Evolutionary conservation across 2,113 vertebrate species (phyloP).

Genomic region (Tragulus kanchil): DNA sequence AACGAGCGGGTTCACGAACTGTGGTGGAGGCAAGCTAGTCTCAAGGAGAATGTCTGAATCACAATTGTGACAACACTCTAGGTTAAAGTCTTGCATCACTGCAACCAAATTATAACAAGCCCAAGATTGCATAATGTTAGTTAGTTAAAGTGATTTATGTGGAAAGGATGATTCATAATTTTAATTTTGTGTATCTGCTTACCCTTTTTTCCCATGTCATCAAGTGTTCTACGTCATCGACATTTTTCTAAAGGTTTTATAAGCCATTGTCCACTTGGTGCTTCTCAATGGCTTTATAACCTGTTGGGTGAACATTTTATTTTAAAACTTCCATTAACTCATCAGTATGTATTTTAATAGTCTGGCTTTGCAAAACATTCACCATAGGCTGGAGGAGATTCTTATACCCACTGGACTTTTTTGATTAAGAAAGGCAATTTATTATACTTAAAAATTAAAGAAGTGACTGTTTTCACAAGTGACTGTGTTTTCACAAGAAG

Average conservation of each 20-base stretch:
- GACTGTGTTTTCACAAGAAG: too few relatives aligned
- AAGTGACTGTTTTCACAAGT: not conserved
- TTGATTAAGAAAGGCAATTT: conserved; percentile 11
- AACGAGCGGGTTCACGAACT: not conserved
- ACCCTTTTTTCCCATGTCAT: too few relatives aligned
- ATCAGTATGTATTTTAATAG: not conserved
- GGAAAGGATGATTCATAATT: conserved; percentile 13
- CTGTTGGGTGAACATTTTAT: not conserved
- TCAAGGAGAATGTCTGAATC: not conserved
- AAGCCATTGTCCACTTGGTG: not conserved
- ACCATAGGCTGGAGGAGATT: not conserved
- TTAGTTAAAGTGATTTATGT: conserved; percentile 55
- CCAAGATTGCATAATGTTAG: conserved; percentile 31
- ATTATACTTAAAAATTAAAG: not conserved
- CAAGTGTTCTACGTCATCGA: not conserved
- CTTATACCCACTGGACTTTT: not conserved
- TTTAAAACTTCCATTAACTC: conserved; percentile 43
- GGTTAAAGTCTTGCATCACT: not conserved
- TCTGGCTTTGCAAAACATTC: conserved; percentile 7
- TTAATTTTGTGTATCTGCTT: conserved; percentile 30
- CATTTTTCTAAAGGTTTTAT: not conserved
- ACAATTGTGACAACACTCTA: not conserved
- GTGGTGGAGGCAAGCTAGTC: not conserved
- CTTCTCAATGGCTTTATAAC: not conserved
- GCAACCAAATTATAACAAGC: not conserved